phyloP scores from a whole-genome alignment of 2,797 vertebrate species.

The Pyrocephalus nanus region DNA sequence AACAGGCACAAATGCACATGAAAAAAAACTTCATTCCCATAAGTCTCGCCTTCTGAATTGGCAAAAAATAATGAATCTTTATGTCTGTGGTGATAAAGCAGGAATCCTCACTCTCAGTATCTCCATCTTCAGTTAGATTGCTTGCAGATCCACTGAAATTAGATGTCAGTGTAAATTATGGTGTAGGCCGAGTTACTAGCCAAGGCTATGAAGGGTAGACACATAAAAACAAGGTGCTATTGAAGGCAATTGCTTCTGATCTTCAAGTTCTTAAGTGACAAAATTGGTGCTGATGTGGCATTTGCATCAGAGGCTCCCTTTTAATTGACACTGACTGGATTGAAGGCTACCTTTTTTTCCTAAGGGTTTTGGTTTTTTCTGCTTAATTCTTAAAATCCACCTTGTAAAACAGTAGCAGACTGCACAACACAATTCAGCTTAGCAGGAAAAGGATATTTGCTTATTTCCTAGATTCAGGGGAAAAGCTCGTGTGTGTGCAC shows the following conservation, averaged over 20 bases:
- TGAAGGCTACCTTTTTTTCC: conserved; percentile 10
- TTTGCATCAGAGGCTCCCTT: conserved; percentile 79
- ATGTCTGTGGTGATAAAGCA: conserved; percentile 76
- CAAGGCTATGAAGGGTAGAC: conserved; percentile 78
- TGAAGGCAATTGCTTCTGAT: conserved; percentile 88
- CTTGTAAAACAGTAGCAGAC: conserved; percentile 4
- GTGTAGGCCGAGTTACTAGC: conserved; percentile 78
- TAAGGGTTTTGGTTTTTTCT: conserved; percentile 42
- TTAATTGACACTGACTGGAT: conserved; percentile 78
- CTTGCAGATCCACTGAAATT: conserved; percentile 86
- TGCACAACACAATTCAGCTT: neutral
- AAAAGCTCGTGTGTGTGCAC: neutral
- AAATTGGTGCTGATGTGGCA: conserved; percentile 86
- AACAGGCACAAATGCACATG: neutral
- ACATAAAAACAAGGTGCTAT: conserved; percentile 83
- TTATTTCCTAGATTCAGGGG: neutral
- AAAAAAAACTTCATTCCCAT: conserved; percentile 36
- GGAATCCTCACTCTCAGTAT: conserved; percentile 72
- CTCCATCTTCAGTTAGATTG: conserved; percentile 83
- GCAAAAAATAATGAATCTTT: conserved; percentile 81
- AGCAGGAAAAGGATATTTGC: neutral
- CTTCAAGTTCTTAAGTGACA: conserved; percentile 81
- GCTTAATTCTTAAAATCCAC: conserved; percentile 56
- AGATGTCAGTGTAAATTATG: conserved; percentile 94
- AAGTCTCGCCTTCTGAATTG: conserved; percentile 69